Base-by-base conservation (phyloP, 2,888 invertebrate species). In the Sinotaia quadrata region DNA sequence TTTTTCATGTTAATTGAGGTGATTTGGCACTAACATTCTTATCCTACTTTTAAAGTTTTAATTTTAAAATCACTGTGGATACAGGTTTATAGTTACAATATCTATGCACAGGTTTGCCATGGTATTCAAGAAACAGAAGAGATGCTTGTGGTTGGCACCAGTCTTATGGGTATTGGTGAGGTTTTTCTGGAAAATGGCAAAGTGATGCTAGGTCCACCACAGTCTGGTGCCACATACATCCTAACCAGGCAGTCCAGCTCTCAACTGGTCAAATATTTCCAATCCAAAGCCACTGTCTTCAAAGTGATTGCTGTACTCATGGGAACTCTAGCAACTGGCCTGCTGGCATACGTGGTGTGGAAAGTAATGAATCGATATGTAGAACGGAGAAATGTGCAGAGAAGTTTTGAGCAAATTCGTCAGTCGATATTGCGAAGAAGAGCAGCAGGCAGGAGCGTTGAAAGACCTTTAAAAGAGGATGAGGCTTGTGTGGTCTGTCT, bases 41-140 rank as follows among this genome's bases (percentile, higher is more conserved):
- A n/a, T n/a, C n/a, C n/a, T n/a, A n/a, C n/a, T n/a, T n/a, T n/a
- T n/a, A n/a, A n/a, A n/a, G n/a, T n/a, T n/a, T n/a, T n/a, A n/a
- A n/a, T n/a, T n/a, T n/a, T n/a, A n/a, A n/a, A n/a, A n/a, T n/a
- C n/a, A n/a, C n/a, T n/a, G n/a, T n/a, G n/a, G n/a, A n/a, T n/a
- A n/a, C n/a, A n/a, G n/a, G n/a, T n/a, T n/a, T n/a, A n/a, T n/a
- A n/a, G n/a, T n/a, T n/a, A n/a, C n/a, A n/a, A 41, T 41, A 41
- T 12, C 18, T 18, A 41, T 51, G 8, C 36, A 4, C 36, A 67
- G 66, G 66, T 67, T 5, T 94, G 94, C 83, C 91, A 94, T 72
- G 96, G 96, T 0, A 89, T 95, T 29, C 95, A 96, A 87, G 93
- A 94, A 7, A 95, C 94, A 58, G 96, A 96, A 86, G 93, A 93